Base-by-base conservation (phyloP, 2,888 invertebrate species). In the Chirona hameri region DNA sequence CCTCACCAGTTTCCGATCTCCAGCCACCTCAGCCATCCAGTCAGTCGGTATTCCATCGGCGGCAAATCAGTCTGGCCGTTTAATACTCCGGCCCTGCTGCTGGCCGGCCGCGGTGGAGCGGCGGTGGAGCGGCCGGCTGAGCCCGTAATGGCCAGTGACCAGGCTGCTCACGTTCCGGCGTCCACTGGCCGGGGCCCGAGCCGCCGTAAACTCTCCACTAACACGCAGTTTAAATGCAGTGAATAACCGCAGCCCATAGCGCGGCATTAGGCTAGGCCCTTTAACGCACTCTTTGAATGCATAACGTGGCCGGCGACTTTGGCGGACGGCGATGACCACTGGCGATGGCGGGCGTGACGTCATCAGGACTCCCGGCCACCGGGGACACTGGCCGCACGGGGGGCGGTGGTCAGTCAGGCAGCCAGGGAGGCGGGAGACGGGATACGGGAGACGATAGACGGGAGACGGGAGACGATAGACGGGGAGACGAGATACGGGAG, bases 171-270 rank as follows among this genome's bases (percentile, higher is more conserved):
- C 76, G 76, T 76, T 24, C 24, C 24, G 24, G 24, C 18, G 39
- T 24, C 39, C 14, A 10, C 1, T 39, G 46, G 15, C 46, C 21
- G 27, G 76, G 14, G 24, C 76, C 24, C 39, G 7, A 21, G 27
- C 10, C 46, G 39, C 46, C 76, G 76, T 76, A 76, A 76, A 76
- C 76, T 76, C 76, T 76, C 76, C 76, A 76, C 76, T 76, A 76
- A 76, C 76, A 76, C 76, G 76, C 76, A 39, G 76, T 76, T 76
- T 76, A 76, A 76, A 76, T 76, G 76, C 76, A 76, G 76, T 76
- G 76, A 76, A 76, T 76, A 76, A 76, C 76, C 76, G 76, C 76
- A 76, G 39, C 9, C 76, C 76, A 76, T 76, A 76, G 76, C 76
- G 46, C 76, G 27, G 76, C 76, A 76, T 76, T 76, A 76, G 76